Evolutionary conservation across 2,888 invertebrate genomes (phyloP).

Genomic region (Monopis laevigella): DNA sequence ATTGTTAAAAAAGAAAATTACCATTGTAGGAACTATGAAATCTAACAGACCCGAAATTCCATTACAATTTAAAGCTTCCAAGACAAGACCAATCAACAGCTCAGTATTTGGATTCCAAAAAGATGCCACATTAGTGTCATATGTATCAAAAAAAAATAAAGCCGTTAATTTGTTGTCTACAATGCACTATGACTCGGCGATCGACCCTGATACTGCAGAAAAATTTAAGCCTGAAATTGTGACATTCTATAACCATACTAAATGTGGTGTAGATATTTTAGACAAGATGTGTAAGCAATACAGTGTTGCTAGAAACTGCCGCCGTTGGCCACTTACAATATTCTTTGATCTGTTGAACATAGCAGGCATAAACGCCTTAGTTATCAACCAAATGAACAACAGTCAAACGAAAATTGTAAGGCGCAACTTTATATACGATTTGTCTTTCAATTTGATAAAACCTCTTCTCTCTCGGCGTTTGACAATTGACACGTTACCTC

Average conservation of each 20-base stretch:
- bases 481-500: too few relatives aligned
- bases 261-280: constrained; percentile 13
- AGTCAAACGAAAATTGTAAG: not conserved
- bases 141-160: constrained; percentile 20
- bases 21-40: constrained; percentile 1
- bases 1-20: not conserved
- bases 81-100: too few relatives aligned
- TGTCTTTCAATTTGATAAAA: constrained; percentile 6
- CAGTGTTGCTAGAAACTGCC: too few relatives aligned
- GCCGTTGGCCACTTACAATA: too few relatives aligned
- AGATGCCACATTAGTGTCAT: constrained; percentile 24
- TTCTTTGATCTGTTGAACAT: too few relatives aligned
- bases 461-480: too few relatives aligned
- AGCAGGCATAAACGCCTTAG: too few relatives aligned
- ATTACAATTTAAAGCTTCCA: too few relatives aligned
- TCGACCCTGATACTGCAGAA: constrained; percentile 15
- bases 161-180: constrained; percentile 15
- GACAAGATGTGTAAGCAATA: too few relatives aligned
- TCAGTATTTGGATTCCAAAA: constrained; percentile 21
- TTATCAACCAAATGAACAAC: too few relatives aligned
- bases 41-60: too few relatives aligned
- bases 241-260: constrained; percentile 8
- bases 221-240: constrained; percentile 12
- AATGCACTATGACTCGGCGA: constrained; percentile 17
- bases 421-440: constrained; percentile 6